Evolutionary conservation across 2,797 vertebrate species (phyloP).

Genomic region (Tarsius wallacei): DNA sequence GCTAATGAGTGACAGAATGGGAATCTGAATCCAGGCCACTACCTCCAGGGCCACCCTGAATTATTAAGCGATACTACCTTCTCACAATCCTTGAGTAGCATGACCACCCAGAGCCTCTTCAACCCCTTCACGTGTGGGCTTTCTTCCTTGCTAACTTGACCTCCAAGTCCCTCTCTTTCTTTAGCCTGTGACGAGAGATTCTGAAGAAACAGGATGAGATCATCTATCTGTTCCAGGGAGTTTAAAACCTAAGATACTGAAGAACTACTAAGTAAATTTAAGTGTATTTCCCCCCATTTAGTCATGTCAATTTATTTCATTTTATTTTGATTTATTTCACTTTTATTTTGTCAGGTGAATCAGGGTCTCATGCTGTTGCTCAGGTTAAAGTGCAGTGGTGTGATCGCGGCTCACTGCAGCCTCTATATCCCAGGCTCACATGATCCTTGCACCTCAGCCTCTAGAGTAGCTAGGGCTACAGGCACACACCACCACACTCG

Average conservation of each 20-base stretch:
- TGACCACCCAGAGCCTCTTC: background rate
- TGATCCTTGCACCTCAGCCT: no score
- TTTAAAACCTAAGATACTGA: slow-evolving; percentile 14
- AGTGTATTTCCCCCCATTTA: background rate
- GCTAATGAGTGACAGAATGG: background rate
- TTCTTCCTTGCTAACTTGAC: background rate
- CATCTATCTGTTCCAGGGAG: background rate
- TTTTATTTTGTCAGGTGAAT: no score
- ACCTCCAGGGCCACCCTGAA: background rate
- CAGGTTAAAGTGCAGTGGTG: no score
- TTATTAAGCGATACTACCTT: background rate
- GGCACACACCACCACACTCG: no score
- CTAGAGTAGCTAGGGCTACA: no score
- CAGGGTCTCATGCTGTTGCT: no score
- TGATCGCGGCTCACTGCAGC: no score
- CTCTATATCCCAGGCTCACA: no score
- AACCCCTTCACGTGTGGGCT: background rate
- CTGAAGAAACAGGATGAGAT: background rate
- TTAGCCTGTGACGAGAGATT: background rate
- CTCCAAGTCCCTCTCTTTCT: background rate
- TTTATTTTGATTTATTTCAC: no score
- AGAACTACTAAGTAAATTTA: background rate
- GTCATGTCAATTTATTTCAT: no score
- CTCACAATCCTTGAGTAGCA: background rate
- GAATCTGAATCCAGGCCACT: background rate